Percentiles rank a stretch among this genome's conserved stretches.
Evolutionary conservation across 1,140 invertebrate genomes (phyloP).

Genomic region (Zaprionus davidi): DNA sequence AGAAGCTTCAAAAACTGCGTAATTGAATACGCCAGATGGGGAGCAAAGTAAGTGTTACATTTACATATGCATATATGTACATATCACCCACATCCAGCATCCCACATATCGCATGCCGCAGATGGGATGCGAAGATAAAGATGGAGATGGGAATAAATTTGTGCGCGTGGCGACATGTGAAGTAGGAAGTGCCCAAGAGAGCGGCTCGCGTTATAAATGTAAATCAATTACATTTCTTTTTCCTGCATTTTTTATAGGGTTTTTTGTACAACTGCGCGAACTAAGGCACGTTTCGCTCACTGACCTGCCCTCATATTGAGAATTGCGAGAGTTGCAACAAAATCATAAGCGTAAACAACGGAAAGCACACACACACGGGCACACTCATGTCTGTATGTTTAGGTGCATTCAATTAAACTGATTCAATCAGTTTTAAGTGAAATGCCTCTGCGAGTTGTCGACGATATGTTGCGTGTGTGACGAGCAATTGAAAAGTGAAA

Average conservation of each 20-base stretch:
- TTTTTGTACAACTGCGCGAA: conserved; percentile 26
- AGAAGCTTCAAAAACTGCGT: conserved; percentile 11
- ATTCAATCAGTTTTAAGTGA: conserved; percentile 69
- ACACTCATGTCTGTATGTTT: conserved; percentile 18
- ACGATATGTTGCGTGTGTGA: conserved; percentile 51
- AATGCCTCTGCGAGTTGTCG: conserved; percentile 45
- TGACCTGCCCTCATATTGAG: conserved; percentile 59
- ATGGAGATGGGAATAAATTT: background rate
- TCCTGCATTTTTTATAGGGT: background rate
- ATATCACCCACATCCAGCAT: background rate
- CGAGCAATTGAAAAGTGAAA: conserved; percentile 60
- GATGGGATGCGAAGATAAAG: background rate
- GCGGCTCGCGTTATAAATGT: conserved; percentile 47
- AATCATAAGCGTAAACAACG: conserved; percentile 61
- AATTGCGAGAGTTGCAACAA: conserved; percentile 55
- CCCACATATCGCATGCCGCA: background rate
- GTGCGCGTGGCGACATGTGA: conserved; percentile 10
- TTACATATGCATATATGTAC: conserved; percentile 27
- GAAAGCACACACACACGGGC: conserved; percentile 16
- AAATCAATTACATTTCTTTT: conserved; percentile 40
- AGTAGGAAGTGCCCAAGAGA: background rate
- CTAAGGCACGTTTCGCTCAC: conserved; percentile 24
- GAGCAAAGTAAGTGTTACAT: conserved; percentile 33
- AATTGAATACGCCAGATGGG: conserved; percentile 35
- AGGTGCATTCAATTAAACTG: conserved; percentile 63